Evolutionary conservation across 2,113 vertebrate genomes (phyloP), one percentile per base, ranked within the genome.

Genomic region (Rhipidura dahli): DNA sequence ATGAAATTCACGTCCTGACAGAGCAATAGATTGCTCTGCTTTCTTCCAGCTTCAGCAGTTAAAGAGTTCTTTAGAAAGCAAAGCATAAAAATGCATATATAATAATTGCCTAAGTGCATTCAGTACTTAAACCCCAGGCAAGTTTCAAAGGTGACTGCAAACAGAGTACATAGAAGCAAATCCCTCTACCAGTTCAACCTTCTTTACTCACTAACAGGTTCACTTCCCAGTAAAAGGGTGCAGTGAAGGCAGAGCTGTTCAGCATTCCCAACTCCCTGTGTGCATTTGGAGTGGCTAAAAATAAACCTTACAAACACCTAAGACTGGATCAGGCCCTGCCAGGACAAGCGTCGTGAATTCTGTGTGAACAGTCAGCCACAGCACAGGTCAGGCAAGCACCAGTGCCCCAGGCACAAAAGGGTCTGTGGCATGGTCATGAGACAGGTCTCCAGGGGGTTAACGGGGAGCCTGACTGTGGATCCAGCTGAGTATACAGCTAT

Each of bases 391-490:
- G 64, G 12, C 47, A 42, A 4, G 11, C 7, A 19, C 28, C 82
- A 56, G 63, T 26, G 45, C 17, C 39, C 47, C 20, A 12, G 24
- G 33, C 68, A 68, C 16, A 19, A 26, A 27, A 35, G 17, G 24
- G 12, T 31, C 26, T 6, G 11, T 24, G 19, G 2, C 15, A 40
- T 2, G 28, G 47, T 7, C 31, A 31, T 5, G 12, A 35, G 37
- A 11, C 54, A 70, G 42, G 13, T 66, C 31, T 70, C 37, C 61
- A 82, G 56, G 33, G 68, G 23, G 14, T 23, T 49, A 49, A 37
- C 0, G 0, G 66, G 11, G n/a, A 64, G 63, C n/a, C 53, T 47
- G 69, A 60, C 28, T 0, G 6, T 57, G 89, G 66, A 76, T 63
- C n/a, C 60, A 82, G 50, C 27, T 78, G 17, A n/a, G 37, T 3